These are phyloP conservation scores for Poeciliopsis turrubarensis DNA, from an alignment of 2,113 vertebrate genomes.

Conservation along the genomic window DNA sequence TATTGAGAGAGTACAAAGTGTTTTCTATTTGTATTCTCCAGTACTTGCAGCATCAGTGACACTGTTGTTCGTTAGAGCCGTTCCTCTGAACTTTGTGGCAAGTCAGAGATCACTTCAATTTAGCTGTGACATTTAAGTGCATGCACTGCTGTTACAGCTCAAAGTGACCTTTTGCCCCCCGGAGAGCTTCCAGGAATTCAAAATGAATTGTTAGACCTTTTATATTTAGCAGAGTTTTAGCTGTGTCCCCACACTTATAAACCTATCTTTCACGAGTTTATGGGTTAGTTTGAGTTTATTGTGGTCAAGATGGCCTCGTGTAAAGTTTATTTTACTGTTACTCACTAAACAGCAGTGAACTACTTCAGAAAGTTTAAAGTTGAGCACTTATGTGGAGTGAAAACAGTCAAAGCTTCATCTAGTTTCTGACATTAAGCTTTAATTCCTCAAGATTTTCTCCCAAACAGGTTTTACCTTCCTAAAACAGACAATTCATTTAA, in stretches of 20 bases:
- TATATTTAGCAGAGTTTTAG: slow-evolving; percentile 4
- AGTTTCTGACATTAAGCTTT: background rate
- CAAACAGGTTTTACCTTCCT: background rate
- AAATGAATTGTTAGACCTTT: slow-evolving; percentile 14
- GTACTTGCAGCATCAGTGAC: background rate
- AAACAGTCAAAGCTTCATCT: too few relatives aligned
- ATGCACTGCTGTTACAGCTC: background rate
- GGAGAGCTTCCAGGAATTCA: slow-evolving; percentile 8
- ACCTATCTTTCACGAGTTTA: background rate
- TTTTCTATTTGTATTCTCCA: background rate
- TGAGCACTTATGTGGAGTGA: too few relatives aligned
- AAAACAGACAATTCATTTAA: background rate
- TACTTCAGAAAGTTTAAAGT: too few relatives aligned
- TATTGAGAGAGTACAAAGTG: background rate
- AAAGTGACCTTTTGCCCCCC: slow-evolving; percentile 17
- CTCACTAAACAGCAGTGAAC: background rate
- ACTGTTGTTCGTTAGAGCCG: slow-evolving; percentile 15
- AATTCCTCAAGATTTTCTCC: background rate
- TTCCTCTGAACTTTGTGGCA: slow-evolving; percentile 18
- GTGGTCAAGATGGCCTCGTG: background rate
- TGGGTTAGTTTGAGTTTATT: background rate
- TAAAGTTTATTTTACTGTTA: too few relatives aligned
- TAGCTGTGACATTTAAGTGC: slow-evolving; percentile 44
- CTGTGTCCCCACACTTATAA: background rate
- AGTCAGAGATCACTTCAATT: slow-evolving; percentile 24